Percentiles rank a stretch among this genome's conserved stretches.
Evolutionary conservation across 2,888 invertebrate species (phyloP).

Genomic region (Zaprionus lineosus): DNA sequence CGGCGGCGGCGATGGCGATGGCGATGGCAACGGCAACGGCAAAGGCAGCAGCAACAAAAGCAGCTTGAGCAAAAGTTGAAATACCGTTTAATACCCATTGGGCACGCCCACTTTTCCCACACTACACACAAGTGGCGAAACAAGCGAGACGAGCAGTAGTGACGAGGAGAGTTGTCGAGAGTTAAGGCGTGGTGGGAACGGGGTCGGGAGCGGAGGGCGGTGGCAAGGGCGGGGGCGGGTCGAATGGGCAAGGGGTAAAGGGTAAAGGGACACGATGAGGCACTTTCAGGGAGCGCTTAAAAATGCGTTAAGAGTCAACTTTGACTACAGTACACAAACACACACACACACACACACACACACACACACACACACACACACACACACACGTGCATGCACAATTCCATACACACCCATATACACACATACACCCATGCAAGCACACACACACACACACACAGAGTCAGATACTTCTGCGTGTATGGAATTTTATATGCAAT

Average conservation of each 20-base stretch:
- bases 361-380: neutral
- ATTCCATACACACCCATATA: neutral
- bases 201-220: constrained; percentile 6
- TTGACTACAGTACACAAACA: constrained; percentile 52
- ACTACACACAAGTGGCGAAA: constrained; percentile 30
- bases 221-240: constrained; percentile 19
- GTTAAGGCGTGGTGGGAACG: neutral
- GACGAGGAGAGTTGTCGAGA: neutral
- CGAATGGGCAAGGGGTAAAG: constrained; percentile 16
- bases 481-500: constrained; percentile 31
- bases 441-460: too few species aligned
- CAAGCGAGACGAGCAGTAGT: neutral
- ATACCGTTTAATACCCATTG: constrained; percentile 74
- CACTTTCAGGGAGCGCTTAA: constrained; percentile 54
- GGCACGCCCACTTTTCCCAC: constrained; percentile 73
- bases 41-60: constrained; percentile 37
- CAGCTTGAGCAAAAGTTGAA: constrained; percentile 68
- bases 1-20: neutral
- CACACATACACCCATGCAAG: neutral
- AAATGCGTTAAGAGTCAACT: constrained; percentile 77
- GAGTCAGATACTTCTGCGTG: too few species aligned
- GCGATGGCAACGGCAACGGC: neutral
- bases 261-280: constrained; percentile 12
- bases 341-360: constrained; percentile 10
- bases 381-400: too few species aligned